A percentile compares a stretch with the other conserved stretches of the same genome.
phyloP scores from a whole-genome alignment of 2,113 vertebrate species.

The Riparia riparia region DNA sequence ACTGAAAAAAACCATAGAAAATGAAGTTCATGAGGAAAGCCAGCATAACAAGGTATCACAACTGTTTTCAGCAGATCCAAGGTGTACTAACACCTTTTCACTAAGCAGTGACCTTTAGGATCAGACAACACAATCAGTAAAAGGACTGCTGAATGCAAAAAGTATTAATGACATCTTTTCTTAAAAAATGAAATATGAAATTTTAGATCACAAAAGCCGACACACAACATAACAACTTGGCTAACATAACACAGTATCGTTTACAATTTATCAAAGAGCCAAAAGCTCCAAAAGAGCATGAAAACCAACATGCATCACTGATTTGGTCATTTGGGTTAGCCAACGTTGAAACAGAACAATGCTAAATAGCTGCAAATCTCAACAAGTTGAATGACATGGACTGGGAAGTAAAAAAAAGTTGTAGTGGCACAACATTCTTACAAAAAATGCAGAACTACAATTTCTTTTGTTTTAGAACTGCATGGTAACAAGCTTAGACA shows the following conservation, averaged over 20 bases:
- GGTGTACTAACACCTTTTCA: neutral
- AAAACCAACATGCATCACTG: neutral
- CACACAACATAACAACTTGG: neutral
- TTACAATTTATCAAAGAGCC: neutral
- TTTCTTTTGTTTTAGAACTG: constrained; percentile 23
- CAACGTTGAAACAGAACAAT: neutral
- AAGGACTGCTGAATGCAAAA: neutral
- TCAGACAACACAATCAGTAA: neutral
- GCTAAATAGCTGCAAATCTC: neutral
- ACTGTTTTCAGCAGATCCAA: neutral
- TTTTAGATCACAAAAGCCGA: neutral
- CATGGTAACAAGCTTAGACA: neutral
- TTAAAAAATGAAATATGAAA: neutral
- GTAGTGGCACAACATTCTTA: neutral
- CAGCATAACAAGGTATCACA: neutral
- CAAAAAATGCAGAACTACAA: constrained; percentile 6
- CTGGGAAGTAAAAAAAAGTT: neutral
- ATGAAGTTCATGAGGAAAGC: neutral
- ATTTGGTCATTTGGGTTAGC: neutral
- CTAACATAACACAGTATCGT: neutral
- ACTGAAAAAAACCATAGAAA: neutral
- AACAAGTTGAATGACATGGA: neutral
- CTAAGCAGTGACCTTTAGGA: neutral
- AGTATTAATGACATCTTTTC: neutral
- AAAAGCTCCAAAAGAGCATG: neutral